phyloP scores from a whole-genome alignment of 2,113 vertebrate species.

The Tachycineta bicolor region DNA sequence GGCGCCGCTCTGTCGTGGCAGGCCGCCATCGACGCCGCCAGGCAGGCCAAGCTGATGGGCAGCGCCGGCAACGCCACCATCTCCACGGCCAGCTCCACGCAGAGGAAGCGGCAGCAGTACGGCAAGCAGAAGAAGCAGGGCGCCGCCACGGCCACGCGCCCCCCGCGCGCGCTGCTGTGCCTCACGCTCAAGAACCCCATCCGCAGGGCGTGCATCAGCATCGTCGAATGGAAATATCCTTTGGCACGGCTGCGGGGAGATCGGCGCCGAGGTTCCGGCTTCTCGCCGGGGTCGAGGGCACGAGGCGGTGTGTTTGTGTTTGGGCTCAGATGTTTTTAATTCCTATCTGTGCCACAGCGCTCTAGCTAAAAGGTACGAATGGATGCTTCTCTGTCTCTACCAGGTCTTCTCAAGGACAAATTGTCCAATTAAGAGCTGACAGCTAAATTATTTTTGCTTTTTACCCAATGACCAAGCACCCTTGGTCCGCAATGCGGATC shows the following conservation, averaged over 20 bases:
- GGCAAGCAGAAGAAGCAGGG: slow-evolving; percentile 97
- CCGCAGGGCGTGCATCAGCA: slow-evolving; percentile 96
- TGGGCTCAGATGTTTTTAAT: neutral
- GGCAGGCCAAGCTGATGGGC: slow-evolving; percentile 97
- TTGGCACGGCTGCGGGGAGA: neutral
- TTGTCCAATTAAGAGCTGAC: neutral
- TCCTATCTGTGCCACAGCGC: neutral
- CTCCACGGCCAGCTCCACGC: slow-evolving; percentile 94
- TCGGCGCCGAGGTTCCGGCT: neutral
- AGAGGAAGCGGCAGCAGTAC: slow-evolving; percentile 93
- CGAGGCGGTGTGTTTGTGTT: neutral
- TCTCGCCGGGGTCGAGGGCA: accelerated
- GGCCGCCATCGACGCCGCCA: slow-evolving; percentile 94
- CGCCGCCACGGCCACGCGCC: slow-evolving; percentile 87
- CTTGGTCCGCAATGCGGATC: accelerated
- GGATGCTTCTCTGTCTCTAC: neutral
- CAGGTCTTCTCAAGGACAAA: neutral
- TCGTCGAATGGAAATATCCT: slow-evolving; percentile 99
- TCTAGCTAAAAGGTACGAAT: neutral
- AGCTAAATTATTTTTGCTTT: neutral
- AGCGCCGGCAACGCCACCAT: slow-evolving; percentile 88
- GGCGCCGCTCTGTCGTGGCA: slow-evolving; percentile 97
- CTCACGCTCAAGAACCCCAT: slow-evolving; percentile 98
- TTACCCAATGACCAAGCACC: neutral
- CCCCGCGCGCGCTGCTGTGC: slow-evolving; percentile 94